Conservation (phyloP, 2,888 invertebrate species). For the Tetanocera ferruginea region DNA sequence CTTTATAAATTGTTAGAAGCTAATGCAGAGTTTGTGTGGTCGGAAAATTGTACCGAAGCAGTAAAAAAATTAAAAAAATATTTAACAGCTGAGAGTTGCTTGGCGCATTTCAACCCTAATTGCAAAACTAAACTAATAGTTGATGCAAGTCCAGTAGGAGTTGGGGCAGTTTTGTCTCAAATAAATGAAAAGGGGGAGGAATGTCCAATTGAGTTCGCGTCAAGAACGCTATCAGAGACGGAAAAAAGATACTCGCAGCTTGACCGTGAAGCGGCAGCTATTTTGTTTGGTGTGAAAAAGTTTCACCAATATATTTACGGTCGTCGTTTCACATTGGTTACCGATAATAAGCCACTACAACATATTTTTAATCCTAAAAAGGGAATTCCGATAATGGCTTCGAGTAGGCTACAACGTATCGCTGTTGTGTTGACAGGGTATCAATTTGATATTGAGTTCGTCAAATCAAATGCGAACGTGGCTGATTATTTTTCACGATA, state of each 20-base stretch:
- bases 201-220: slow-evolving; percentile 63
- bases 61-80: slow-evolving; percentile 57
- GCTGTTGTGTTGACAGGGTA: neutral
- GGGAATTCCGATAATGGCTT: neutral
- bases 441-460: slow-evolving; percentile 48
- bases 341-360: neutral
- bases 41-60: slow-evolving; percentile 52
- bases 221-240: slow-evolving; percentile 44
- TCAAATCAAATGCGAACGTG: slow-evolving; percentile 47
- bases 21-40: slow-evolving; percentile 60
- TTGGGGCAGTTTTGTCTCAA: slow-evolving; percentile 62
- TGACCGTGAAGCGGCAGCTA: slow-evolving; percentile 20
- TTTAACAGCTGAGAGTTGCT: slow-evolving; percentile 47
- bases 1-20: slow-evolving; percentile 53
- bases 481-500: slow-evolving; percentile 52
- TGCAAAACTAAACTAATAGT: slow-evolving; percentile 42
- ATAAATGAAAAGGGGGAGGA: slow-evolving; percentile 58
- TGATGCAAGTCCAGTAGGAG: slow-evolving; percentile 53
- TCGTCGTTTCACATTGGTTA: neutral
- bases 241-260: slow-evolving; percentile 39
- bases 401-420: neutral
- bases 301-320: neutral
- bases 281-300: neutral
- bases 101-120: slow-evolving; percentile 50
- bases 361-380: slow-evolving; percentile 32